phyloP scores from a whole-genome alignment of 2,113 vertebrate species.

The Malurus melanocephalus region DNA sequence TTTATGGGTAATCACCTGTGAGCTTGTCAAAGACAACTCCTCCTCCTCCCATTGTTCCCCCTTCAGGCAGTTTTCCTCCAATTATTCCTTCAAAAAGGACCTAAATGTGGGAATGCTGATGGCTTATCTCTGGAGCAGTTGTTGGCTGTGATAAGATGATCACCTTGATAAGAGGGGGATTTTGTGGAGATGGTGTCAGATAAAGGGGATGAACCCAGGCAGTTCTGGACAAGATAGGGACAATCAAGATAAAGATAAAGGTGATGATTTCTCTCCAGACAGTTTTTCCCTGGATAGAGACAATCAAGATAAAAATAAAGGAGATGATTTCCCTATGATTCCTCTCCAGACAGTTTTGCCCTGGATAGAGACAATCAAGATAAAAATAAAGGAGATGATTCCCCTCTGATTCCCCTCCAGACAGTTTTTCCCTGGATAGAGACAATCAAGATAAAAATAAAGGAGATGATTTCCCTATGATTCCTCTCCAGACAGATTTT shows the following conservation, averaged over 20 bases:
- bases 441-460: too few species aligned
- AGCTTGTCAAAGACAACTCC: neutral
- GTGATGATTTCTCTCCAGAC: accelerated
- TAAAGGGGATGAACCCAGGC: neutral
- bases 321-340: neutral
- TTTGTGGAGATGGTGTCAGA: neutral
- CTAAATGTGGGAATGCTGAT: neutral
- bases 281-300: neutral
- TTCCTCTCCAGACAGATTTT: neutral
- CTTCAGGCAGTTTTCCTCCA: neutral
- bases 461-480: neutral
- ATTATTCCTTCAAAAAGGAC: neutral
- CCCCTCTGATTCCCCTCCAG: too few species aligned
- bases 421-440: neutral
- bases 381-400: neutral
- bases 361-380: neutral
- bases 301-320: too few species aligned
- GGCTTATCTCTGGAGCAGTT: accelerated
- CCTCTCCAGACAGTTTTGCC: neutral
- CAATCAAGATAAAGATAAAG: neutral
- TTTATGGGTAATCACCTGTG: neutral
- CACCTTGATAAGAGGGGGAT: neutral
- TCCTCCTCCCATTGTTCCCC: neutral
- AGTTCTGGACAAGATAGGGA: neutral
- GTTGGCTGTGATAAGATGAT: neutral